Evolutionary conservation across 2,797 vertebrate genomes (phyloP).

Genomic region (Lagodon rhomboides): DNA sequence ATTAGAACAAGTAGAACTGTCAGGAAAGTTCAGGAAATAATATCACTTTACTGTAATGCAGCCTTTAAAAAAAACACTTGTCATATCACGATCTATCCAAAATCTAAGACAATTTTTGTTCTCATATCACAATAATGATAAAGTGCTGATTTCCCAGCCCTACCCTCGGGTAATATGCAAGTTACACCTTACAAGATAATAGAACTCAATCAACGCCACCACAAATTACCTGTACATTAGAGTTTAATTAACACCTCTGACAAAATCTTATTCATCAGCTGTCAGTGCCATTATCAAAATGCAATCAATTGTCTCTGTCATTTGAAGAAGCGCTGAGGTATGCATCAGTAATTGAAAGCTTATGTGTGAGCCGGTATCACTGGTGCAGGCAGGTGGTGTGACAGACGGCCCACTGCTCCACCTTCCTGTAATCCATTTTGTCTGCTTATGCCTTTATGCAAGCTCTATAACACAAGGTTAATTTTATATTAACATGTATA

Average conservation of each 20-base stretch:
- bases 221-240: not conserved
- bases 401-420: conserved; percentile 47
- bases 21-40: no score
- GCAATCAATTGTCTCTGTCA: not conserved
- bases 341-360: not conserved
- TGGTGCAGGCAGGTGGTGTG: conserved; percentile 51
- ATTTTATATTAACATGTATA: not conserved
- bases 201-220: not conserved
- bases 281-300: not conserved
- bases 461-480: not conserved
- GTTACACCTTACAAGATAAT: not conserved
- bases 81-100: no score
- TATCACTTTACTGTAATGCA: no score
- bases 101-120: no score
- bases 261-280: not conserved
- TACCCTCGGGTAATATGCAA: not conserved
- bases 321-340: not conserved
- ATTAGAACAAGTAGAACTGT: no score
- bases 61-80: no score
- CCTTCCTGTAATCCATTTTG: conserved; percentile 54
- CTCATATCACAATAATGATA: no score
- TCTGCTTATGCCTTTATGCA: not conserved
- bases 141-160: no score
- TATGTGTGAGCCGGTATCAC: not conserved
- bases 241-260: not conserved